phyloP scores from a whole-genome alignment of 2,888 invertebrate genomes.

The Petrolisthes cinctipes region DNA sequence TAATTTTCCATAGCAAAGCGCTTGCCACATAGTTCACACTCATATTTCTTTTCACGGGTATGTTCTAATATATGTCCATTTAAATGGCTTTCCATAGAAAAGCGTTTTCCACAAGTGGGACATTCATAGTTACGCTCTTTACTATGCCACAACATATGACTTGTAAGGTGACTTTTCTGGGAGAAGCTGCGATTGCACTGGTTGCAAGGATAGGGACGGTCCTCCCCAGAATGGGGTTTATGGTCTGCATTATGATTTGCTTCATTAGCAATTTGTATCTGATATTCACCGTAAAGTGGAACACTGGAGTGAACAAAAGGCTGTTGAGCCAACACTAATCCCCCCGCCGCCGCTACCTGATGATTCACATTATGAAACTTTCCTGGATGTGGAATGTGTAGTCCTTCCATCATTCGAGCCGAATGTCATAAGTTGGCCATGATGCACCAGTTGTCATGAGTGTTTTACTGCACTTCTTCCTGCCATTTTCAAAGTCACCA shows the following conservation, averaged over 20 bases:
- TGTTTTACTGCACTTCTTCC: slow-evolving; percentile 11
- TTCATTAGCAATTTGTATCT: slow-evolving; percentile 23
- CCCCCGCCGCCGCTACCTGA: not conserved
- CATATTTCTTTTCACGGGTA: slow-evolving; percentile 47
- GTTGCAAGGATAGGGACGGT: slow-evolving; percentile 44
- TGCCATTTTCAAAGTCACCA: slow-evolving; percentile 44
- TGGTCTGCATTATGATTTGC: not conserved
- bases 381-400: slow-evolving; percentile 60
- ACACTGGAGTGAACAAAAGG: slow-evolving; percentile 32
- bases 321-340: slow-evolving; percentile 39
- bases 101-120: slow-evolving; percentile 44
- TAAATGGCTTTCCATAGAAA: slow-evolving; percentile 54
- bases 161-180: slow-evolving; percentile 57
- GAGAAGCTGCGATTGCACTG: slow-evolving; percentile 42
- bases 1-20: slow-evolving; percentile 59
- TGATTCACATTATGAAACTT: slow-evolving; percentile 55
- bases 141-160: slow-evolving; percentile 55
- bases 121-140: slow-evolving; percentile 54
- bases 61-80: slow-evolving; percentile 54
- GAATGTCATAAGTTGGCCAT: not conserved
- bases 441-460: slow-evolving; percentile 32
- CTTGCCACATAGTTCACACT: slow-evolving; percentile 50
- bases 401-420: slow-evolving; percentile 47
- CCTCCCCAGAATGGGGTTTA: not conserved
- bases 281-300: slow-evolving; percentile 35